Evolutionary conservation across 2,113 vertebrate genomes (phyloP).

Genomic region (Gnathonemus echidnorhynchus): DNA sequence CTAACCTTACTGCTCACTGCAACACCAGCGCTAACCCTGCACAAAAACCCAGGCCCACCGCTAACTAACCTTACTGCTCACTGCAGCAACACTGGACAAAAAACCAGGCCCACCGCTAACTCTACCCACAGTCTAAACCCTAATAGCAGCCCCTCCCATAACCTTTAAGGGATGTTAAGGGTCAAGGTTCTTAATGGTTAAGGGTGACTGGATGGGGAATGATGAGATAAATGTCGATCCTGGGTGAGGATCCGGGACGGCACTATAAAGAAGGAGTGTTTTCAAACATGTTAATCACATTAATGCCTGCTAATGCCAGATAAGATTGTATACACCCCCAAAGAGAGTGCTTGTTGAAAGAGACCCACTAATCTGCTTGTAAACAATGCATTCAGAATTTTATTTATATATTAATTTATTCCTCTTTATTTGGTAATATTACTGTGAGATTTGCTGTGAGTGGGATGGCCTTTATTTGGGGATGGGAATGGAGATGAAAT

Average conservation of each 20-base stretch:
- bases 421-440: background rate
- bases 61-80: background rate
- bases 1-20: background rate
- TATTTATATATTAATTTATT: background rate
- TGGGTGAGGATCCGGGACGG: background rate
- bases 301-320: constrained; percentile 3
- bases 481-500: background rate
- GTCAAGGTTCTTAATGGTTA: background rate
- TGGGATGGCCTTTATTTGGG: background rate
- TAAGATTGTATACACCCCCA: background rate
- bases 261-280: background rate
- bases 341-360: background rate
- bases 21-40: background rate
- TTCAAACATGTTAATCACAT: background rate
- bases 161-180: background rate
- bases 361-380: background rate
- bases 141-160: background rate
- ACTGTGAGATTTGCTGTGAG: background rate
- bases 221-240: background rate
- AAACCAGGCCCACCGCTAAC: too few relatives aligned
- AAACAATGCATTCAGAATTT: background rate
- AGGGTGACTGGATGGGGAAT: background rate
- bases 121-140: background rate
- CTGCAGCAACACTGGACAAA: too few relatives aligned
- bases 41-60: background rate